Base-by-base conservation (phyloP, 2,113 vertebrate species). In the Tenebrosternarchus preto region DNA sequence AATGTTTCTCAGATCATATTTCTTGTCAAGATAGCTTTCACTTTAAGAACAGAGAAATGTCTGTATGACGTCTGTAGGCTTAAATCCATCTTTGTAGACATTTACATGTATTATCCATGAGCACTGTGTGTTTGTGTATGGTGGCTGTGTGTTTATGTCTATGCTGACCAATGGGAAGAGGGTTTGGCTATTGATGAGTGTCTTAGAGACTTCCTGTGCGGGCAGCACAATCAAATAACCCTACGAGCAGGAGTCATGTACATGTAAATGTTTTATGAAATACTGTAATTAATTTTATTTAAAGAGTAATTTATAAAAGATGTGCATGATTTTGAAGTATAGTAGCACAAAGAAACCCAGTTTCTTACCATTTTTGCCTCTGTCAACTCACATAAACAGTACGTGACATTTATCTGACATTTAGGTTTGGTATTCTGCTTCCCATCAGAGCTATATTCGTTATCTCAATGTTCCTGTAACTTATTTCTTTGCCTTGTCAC, bases 301-400 rank as follows among this genome's bases (percentile, higher is more conserved):
- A 93, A 50, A 93, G 89, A 89, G 87, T 93, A 92, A 94, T 92
- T 94, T 93, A 93, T 93, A 87, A 87, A 87, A 74, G 59, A 86
- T 19, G 25, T 88, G 89, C 88, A 92, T 91, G 92, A 85, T 84
- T 88, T 82, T 84, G 85, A 82, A 86, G 24, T 64, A 69, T 24
- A 86, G 82, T 85, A 89, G 90, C 90, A 93, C 89, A 90, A 77
- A 82, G 29, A 27, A 73, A 33, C 16, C 8, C 43, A 50, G 22
- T 39, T 73, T 69, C 66, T 55, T 76, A 57, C 2, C 68, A 46
- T 55, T 74, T 46, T 36, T 27, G 17, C 69, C 50, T 73, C 82
- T 69, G 55, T 70, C 50, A 50, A 36, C 33, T 36, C 33, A 36
- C 2, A 36, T 6, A 36, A 15, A 43, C 11, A 36, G 3, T 36